Evolutionary conservation across 1,140 invertebrate species (phyloP), one percentile per base, ranked within the genome.

Genomic region (Cataglyphis hispanica): DNA sequence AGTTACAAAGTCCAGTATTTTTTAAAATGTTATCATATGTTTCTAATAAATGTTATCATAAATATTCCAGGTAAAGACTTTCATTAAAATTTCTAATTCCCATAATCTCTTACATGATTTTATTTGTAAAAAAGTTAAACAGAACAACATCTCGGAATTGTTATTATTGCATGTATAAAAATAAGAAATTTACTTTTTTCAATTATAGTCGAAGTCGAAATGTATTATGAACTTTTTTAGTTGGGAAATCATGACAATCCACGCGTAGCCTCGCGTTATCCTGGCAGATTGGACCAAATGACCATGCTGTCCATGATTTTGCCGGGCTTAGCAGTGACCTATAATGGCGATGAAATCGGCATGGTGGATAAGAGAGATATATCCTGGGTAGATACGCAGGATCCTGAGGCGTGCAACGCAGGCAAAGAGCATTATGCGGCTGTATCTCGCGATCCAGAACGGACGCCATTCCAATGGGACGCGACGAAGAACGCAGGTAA

Each of bases 321-420:
- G 27, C 97, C 97, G 22, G 98, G 98, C 13, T 96, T 97, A 8
- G 95, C 97, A 16, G 96, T 98, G 31, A 97, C 97, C 16, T 98
- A 98, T 91, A 95, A 98, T 95, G 98, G 98, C 13, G 98, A 98
- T 92, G 98, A 98, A 93, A 96, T 98, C 61, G 98, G 97, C 1
- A 98, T 98, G 97, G 92, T 95, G 31, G 96, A 98, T 93, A 96
- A 95, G 53, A 87, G 91, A 0, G 94, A 96, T 25, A 96, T 87
- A 95, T 92, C 94, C 16, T 97, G 95, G 95, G 91, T 95, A 56
- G 95, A 96, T 2, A 97, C 96, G 0, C 90, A 95, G n/a, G 96
- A 97, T 93, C 96, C 96, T 0, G 93, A 95, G 37, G 96, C 94
- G 7, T 96, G 94, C 77, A 96, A 96, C 88, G 96, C 95, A 13